A percentile compares a stretch with the other conserved stretches of the same genome.
Conservation (phyloP, 2,888 invertebrate species). For the Automeris io region DNA sequence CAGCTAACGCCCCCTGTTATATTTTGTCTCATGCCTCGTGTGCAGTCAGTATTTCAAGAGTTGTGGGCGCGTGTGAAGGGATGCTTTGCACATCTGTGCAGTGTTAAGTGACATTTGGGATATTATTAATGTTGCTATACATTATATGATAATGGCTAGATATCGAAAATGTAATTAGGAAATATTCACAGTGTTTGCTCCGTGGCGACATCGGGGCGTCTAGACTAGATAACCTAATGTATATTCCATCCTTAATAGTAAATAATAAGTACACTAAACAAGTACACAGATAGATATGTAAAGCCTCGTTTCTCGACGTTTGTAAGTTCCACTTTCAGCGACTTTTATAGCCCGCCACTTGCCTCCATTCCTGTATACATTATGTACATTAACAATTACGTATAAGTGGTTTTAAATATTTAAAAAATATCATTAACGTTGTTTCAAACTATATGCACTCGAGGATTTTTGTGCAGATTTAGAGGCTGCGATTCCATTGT, state of each 20-base stretch:
- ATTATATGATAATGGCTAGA: too few species aligned
- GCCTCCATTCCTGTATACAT: constrained; percentile 59
- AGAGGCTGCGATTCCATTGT: constrained; percentile 33
- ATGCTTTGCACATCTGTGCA: too few species aligned
- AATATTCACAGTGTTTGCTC: constrained; percentile 43
- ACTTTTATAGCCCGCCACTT: constrained; percentile 55
- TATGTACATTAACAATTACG: constrained; percentile 60
- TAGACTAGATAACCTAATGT: constrained; percentile 70
- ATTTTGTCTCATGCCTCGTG: too few species aligned
- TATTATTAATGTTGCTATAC: too few species aligned
- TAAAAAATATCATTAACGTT: constrained; percentile 39
- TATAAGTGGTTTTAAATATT: constrained; percentile 42
- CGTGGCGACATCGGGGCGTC: constrained; percentile 31
- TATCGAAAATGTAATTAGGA: constrained; percentile 33
- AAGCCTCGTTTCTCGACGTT: constrained; percentile 59
- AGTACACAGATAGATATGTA: constrained; percentile 62
- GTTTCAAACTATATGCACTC: constrained; percentile 51
- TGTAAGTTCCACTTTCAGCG: constrained; percentile 55
- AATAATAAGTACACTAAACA: constrained; percentile 65
- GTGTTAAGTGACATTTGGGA: too few species aligned
- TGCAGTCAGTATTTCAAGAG: too few species aligned
- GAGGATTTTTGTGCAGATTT: constrained; percentile 47
- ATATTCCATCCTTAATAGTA: constrained; percentile 74
- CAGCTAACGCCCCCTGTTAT: too few species aligned
- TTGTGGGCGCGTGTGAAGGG: too few species aligned